phyloP scores from a whole-genome alignment of 2,797 vertebrate species.

The Acrossocheilus fasciatus region DNA sequence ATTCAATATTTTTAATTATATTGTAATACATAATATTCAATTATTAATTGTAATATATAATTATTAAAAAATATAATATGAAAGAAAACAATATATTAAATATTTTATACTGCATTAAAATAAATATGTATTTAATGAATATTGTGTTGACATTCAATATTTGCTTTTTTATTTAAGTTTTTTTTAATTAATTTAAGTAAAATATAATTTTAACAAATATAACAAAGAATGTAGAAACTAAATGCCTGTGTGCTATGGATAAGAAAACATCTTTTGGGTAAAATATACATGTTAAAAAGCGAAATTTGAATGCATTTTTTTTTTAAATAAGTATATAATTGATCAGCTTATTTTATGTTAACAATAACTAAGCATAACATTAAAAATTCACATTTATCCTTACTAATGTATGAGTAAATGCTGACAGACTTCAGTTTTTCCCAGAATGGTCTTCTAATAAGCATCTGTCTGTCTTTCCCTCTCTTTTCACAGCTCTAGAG shows the following conservation, averaged over 20 bases:
- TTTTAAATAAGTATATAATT: too few species aligned
- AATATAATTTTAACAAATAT: neutral
- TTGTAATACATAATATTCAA: neutral
- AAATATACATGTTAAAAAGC: too few species aligned
- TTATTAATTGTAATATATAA: neutral
- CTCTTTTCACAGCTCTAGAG: conserved; percentile 84
- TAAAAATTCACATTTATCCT: neutral
- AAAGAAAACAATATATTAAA: neutral
- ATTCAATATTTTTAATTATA: neutral
- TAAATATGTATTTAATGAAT: neutral
- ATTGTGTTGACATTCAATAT: neutral
- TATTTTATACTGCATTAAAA: neutral
- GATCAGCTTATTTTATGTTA: neutral
- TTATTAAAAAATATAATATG: neutral
- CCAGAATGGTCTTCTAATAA: conserved; percentile 19
- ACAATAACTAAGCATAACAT: neutral
- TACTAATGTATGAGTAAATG: neutral
- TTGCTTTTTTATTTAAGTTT: too few species aligned
- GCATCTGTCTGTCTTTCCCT: conserved; percentile 43
- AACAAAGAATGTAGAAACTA: neutral
- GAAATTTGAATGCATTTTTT: too few species aligned
- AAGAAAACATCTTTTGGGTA: neutral
- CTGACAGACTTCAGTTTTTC: neutral
- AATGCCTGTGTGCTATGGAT: neutral
- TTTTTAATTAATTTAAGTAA: too few species aligned